A percentile compares a stretch with the other conserved stretches of the same genome.
Evolutionary conservation across 2,888 invertebrate species (phyloP).

Genomic region (Copidosoma aretas): DNA sequence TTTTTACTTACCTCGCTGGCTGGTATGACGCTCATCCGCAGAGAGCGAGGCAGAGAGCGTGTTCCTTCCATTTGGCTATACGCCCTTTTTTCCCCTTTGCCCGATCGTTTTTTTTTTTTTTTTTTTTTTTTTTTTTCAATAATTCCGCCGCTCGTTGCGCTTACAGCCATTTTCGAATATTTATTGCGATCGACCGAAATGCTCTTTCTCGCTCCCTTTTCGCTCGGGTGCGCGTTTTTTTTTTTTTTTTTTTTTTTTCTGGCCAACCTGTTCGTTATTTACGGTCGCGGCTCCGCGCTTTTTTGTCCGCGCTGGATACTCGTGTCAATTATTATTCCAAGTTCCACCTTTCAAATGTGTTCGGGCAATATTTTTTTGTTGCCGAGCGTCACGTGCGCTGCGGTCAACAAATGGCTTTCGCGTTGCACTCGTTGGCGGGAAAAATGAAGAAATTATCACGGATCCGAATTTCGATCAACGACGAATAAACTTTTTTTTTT

Average conservation of each 20-base stretch:
- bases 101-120: too few species aligned
- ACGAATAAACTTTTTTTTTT: too few species aligned
- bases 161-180: constrained; percentile 15
- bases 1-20: too few species aligned
- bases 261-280: constrained; percentile 20
- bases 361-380: too few species aligned
- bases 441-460: not conserved
- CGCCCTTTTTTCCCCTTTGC: too few species aligned
- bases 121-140: not conserved
- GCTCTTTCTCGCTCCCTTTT: not conserved
- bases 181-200: constrained; percentile 22
- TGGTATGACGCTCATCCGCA: too few species aligned
- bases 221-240: not conserved
- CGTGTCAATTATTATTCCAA: constrained; percentile 17
- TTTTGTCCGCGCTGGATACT: constrained; percentile 21
- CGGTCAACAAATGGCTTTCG: constrained; percentile 18
- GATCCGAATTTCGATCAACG: too few species aligned
- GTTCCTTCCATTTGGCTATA: too few species aligned
- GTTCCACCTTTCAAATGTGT: not conserved
- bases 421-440: not conserved
- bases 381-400: not conserved
- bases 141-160: constrained; percentile 13
- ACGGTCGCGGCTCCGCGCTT: constrained; percentile 17
- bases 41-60: too few species aligned
- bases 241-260: constrained; percentile 4